Percentiles rank a stretch among this genome's conserved stretches.
Conservation (phyloP, 2,888 invertebrate species). For the Colostygia pectinataria region DNA sequence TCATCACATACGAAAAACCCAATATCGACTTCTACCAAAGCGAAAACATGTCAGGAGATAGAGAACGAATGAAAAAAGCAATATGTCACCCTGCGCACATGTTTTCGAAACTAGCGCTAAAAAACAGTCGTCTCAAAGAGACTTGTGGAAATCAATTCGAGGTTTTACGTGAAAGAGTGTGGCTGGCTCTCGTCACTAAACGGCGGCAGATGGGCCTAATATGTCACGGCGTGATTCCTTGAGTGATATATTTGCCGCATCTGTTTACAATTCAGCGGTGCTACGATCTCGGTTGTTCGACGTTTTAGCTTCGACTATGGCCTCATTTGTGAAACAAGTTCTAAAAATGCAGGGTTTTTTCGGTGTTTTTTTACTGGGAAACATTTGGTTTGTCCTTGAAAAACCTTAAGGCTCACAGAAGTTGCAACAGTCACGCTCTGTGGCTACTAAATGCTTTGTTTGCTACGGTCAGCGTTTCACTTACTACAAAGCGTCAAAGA, state of each 20-base stretch:
- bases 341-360: no score
- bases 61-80: constrained; percentile 71
- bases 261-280: constrained; percentile 41
- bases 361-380: no score
- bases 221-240: constrained; percentile 54
- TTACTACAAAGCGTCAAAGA: no score
- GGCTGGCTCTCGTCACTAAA: constrained; percentile 59
- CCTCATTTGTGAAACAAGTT: background rate
- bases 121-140: constrained; percentile 61
- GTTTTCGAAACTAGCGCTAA: constrained; percentile 66
- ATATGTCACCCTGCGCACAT: constrained; percentile 65
- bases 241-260: constrained; percentile 49
- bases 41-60: constrained; percentile 60
- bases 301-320: background rate
- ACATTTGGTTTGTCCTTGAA: no score
- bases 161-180: constrained; percentile 64
- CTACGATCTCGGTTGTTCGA: constrained; percentile 25
- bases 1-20: constrained; percentile 54
- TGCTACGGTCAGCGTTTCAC: no score
- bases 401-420: no score
- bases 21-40: constrained; percentile 62
- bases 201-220: constrained; percentile 63
- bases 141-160: constrained; percentile 65
- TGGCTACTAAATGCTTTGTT: no score
- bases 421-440: no score